Conservation (phyloP, 2,797 vertebrate species). For the Brachymystax lenok region DNA sequence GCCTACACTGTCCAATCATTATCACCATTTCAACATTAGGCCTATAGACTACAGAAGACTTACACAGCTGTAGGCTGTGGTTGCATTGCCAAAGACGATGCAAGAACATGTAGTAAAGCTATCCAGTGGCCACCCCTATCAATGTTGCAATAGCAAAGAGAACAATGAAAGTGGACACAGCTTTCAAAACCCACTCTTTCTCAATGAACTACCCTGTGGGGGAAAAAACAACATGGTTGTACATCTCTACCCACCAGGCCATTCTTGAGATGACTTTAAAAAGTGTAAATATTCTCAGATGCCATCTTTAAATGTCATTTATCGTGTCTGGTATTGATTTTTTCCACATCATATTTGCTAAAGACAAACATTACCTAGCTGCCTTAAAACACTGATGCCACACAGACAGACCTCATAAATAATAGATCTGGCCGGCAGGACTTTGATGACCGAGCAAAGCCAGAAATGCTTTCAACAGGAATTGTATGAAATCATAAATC, state of each 20-base stretch:
- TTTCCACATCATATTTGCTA: slow-evolving; percentile 72
- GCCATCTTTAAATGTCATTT: slow-evolving; percentile 59
- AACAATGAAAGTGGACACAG: neutral
- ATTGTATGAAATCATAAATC: slow-evolving; percentile 87
- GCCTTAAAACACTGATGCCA: slow-evolving; percentile 76
- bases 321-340: slow-evolving; percentile 73
- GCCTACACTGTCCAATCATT: too few species aligned
- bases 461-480: slow-evolving; percentile 81
- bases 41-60: too few species aligned
- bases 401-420: slow-evolving; percentile 79
- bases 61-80: too few species aligned
- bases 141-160: neutral
- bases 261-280: slow-evolving; percentile 54
- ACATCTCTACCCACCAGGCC: slow-evolving; percentile 25
- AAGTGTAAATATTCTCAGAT: slow-evolving; percentile 56
- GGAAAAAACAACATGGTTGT: slow-evolving; percentile 1
- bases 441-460: slow-evolving; percentile 85
- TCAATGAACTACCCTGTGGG: neutral
- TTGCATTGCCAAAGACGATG: too few species aligned
- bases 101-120: neutral
- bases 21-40: too few species aligned
- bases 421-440: slow-evolving; percentile 81
- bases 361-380: slow-evolving; percentile 79
- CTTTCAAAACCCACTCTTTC: neutral
- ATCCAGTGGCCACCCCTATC: neutral